phyloP scores from a whole-genome alignment of 1,140 invertebrate genomes.

The Cardiocondyla obscurior region DNA sequence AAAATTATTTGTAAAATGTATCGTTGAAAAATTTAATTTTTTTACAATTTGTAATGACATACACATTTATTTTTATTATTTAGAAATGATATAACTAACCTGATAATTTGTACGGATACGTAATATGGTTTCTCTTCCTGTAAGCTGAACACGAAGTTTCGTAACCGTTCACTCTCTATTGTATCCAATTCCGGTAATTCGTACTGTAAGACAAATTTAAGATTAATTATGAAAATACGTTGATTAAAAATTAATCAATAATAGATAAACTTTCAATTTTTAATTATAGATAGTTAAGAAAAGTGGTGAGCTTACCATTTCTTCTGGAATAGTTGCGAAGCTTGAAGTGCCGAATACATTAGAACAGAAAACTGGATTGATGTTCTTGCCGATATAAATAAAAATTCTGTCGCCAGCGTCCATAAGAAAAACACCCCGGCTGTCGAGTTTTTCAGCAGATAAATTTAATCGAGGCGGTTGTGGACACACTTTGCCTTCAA shows the following conservation, averaged over 20 bases:
- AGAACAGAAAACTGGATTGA: conserved; percentile 90
- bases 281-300: not conserved
- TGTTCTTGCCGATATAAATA: conserved; percentile 93
- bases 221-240: not conserved
- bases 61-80: not conserved
- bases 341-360: conserved; percentile 88
- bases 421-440: conserved; percentile 95
- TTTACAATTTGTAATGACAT: not conserved
- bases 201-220: conserved; percentile 83
- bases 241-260: conserved; percentile 11
- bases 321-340: conserved; percentile 87
- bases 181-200: conserved; percentile 92
- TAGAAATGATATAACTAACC: conserved; percentile 84
- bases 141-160: conserved; percentile 92
- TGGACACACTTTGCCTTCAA: conserved; percentile 84
- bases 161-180: conserved; percentile 89
- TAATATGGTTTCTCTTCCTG: conserved; percentile 93
- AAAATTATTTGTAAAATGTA: conserved; percentile 70
- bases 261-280: not conserved
- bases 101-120: conserved; percentile 92
- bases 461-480: conserved; percentile 88
- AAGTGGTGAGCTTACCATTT: conserved; percentile 85
- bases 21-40: not conserved
- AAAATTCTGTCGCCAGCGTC: conserved; percentile 94
- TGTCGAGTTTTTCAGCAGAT: conserved; percentile 90